These are phyloP conservation scores for Falco rusticolus DNA, from an alignment of 2,797 vertebrate species.

Conservation along the genomic window DNA sequence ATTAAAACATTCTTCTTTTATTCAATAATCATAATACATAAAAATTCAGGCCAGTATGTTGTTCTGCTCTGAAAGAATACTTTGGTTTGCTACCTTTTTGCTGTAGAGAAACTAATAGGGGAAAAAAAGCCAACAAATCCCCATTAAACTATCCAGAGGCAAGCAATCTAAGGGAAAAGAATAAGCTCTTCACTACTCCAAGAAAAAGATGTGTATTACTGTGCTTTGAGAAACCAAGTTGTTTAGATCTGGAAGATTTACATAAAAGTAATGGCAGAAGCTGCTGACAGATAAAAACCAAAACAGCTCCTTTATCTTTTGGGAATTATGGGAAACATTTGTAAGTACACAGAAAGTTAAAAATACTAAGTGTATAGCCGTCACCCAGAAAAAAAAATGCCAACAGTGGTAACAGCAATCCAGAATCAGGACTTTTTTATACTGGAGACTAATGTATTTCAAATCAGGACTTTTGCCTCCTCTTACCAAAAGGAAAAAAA, in stretches of 20 bases:
- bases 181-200: background rate
- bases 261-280: slow-evolving; percentile 33
- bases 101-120: background rate
- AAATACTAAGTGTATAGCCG: slow-evolving; percentile 9
- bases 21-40: background rate
- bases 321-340: slow-evolving; percentile 40
- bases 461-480: background rate
- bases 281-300: slow-evolving; percentile 45
- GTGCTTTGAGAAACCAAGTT: slow-evolving; percentile 24
- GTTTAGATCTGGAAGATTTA: slow-evolving; percentile 52
- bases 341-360: slow-evolving; percentile 1
- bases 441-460: background rate
- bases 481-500: no score
- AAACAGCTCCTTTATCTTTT: slow-evolving; percentile 14
- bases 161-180: slow-evolving; percentile 7
- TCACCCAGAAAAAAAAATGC: background rate
- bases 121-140: background rate
- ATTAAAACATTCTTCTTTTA: background rate
- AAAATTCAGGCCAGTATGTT: background rate
- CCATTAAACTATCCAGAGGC: background rate
- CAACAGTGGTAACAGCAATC: background rate
- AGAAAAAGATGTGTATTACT: slow-evolving; percentile 2
- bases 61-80: background rate
- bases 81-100: background rate
- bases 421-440: background rate